A percentile compares a stretch with the other conserved stretches of the same genome.
These are phyloP conservation scores for Lucilia sericata DNA, from an alignment of 1,140 invertebrate genomes.

Conservation along the genomic window DNA sequence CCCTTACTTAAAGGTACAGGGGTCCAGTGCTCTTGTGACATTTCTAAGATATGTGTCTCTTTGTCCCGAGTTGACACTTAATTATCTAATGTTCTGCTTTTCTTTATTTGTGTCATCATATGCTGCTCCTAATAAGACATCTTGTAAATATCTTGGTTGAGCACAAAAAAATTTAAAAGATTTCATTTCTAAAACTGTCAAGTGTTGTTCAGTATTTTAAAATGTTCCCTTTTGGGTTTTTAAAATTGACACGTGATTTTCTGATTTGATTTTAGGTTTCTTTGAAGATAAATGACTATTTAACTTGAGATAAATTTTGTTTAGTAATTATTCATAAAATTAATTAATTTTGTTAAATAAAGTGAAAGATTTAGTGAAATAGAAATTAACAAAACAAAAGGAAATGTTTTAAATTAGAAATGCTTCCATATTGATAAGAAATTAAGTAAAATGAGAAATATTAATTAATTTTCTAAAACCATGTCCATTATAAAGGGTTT, in stretches of 20 bases:
- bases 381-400: no score
- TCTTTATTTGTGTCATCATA: background rate
- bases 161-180: background rate
- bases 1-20: slow-evolving; percentile 7
- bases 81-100: background rate
- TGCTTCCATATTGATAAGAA: no score
- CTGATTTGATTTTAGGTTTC: slow-evolving; percentile 2
- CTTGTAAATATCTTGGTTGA: background rate
- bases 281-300: background rate
- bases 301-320: background rate
- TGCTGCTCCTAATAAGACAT: background rate
- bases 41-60: background rate
- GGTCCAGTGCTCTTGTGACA: background rate
- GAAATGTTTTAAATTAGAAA: no score
- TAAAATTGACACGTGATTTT: slow-evolving; percentile 21
- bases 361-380: background rate
- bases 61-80: slow-evolving; percentile 11
- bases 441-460: background rate
- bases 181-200: background rate
- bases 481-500: no score
- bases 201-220: background rate
- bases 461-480: no score
- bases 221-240: background rate
- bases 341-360: background rate
- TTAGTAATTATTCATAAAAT: background rate